Evolutionary conservation across 2,113 vertebrate genomes (phyloP), one percentile per base, ranked within the genome.

Genomic region (Paracanthobrama guichenoti): DNA sequence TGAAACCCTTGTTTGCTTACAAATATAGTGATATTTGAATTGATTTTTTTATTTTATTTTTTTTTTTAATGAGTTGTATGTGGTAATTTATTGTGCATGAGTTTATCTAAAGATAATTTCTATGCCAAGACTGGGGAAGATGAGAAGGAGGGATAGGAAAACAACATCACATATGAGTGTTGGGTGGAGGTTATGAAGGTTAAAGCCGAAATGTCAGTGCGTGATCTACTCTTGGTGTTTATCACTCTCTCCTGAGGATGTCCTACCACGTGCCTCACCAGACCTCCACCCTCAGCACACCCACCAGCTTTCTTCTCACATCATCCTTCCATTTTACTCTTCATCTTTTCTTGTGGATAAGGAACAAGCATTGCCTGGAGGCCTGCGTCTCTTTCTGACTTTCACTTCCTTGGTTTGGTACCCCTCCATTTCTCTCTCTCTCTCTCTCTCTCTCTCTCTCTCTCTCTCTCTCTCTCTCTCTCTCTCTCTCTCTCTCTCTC

Each of bases 181-280:
- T 28, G 59, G 59, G 35, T 64, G 77, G 55, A 79, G 55, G 77
- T 79, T 79, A 44, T 60, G 59, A 79, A 79, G 77, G 77, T 79
- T 62, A 46, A 1, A 83, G 86, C 91, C 87, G 87, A 92, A 89
- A 91, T 91, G 90, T 93, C 89, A 84, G 85, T 89, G 90, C 92
- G 87, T 91, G 91, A 93, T 93, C 92, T 86, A 87, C 90, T 79
- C 85, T 87, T 78, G 89, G 88, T 89, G 86, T 84, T 46, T 83
- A 18, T 85, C 76, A 73, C 77, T 91, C 90, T 88, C 91, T 60
- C 48, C 14, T 81, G 90, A 91, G 85, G 48, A 71, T 9, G 79
- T 90, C 87, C 89, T 66, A 89, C 89, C 88, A 73, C 90, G 91
- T 84, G 77, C 46, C 84, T 82, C 86, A 86, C 83, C 87, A 67